Conservation (phyloP, 2,888 invertebrate genomes). For the Frankliniella fusca region DNA sequence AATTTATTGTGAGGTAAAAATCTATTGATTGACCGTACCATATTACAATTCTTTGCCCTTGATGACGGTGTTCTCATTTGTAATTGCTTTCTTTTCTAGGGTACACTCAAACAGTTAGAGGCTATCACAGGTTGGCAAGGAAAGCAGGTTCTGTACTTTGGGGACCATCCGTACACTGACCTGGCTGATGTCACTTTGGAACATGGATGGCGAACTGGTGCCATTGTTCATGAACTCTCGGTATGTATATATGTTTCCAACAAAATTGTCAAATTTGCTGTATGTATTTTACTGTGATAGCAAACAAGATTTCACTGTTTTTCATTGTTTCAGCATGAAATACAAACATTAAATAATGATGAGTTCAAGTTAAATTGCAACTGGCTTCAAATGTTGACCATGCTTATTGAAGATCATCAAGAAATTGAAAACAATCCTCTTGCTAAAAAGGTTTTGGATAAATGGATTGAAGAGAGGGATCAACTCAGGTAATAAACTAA, state of each 20-base stretch:
- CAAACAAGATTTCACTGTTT: background rate
- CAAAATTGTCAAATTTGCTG: background rate
- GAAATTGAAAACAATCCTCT: slow-evolving; percentile 64
- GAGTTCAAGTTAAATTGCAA: slow-evolving; percentile 83
- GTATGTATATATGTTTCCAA: slow-evolving; percentile 51
- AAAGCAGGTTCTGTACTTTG: slow-evolving; percentile 91
- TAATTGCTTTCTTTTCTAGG: slow-evolving; percentile 53
- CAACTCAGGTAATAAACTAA: slow-evolving; percentile 57
- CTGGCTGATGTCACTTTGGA: slow-evolving; percentile 92
- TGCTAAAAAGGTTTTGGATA: slow-evolving; percentile 59
- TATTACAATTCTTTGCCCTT: background rate
- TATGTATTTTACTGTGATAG: background rate
- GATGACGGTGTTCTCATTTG: slow-evolving; percentile 1
- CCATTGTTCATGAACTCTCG: slow-evolving; percentile 90
- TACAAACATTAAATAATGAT: slow-evolving; percentile 75
- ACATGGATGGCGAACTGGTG: slow-evolving; percentile 97
- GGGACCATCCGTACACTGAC: slow-evolving; percentile 97
- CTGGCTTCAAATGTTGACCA: slow-evolving; percentile 88
- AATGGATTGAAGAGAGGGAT: slow-evolving; percentile 81
- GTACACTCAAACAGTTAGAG: slow-evolving; percentile 86
- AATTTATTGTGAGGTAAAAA: slow-evolving; percentile 82
- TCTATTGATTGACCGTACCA: slow-evolving; percentile 15
- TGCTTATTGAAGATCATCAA: slow-evolving; percentile 84
- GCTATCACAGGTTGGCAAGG: slow-evolving; percentile 90
- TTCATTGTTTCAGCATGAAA: slow-evolving; percentile 68